These are phyloP conservation scores for Notospermus geniculatus DNA, from an alignment of 1,140 invertebrate genomes.

Conservation along the genomic window DNA sequence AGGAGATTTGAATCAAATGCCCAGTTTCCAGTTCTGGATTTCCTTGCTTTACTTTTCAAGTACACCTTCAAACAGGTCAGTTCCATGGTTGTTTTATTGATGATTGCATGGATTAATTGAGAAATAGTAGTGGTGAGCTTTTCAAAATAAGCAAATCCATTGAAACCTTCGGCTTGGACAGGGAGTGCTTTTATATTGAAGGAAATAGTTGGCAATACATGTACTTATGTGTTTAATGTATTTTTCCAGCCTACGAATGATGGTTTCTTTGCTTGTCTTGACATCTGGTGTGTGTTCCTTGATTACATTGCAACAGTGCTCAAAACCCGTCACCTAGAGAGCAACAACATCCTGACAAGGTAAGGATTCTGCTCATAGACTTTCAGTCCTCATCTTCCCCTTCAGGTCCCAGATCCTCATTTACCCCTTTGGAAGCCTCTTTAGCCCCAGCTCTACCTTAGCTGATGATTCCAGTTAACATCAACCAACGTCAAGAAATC, in stretches of 20 bases:
- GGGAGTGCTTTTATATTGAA: no score
- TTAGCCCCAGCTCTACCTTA: no score
- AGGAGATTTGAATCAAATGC: constrained; percentile 75
- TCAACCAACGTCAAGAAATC: no score
- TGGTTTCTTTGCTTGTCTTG: constrained; percentile 76
- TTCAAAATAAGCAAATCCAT: no score
- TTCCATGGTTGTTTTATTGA: constrained; percentile 5
- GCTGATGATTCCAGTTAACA: no score
- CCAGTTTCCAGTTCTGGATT: constrained; percentile 76
- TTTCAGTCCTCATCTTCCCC: no score
- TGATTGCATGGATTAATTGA: no score
- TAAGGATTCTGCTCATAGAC: neutral
- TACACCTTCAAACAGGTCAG: constrained; percentile 76
- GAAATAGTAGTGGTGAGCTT: no score
- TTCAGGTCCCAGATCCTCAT: no score
- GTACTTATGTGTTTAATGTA: constrained; percentile 7
- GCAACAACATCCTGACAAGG: constrained; percentile 8
- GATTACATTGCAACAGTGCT: constrained; percentile 60
- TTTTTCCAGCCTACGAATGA: constrained; percentile 62
- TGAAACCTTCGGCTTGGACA: no score
- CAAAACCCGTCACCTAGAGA: constrained; percentile 24
- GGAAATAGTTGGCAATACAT: no score
- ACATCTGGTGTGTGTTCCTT: constrained; percentile 80
- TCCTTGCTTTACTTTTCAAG: constrained; percentile 76
- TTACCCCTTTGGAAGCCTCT: no score